These are phyloP conservation scores for Tanypteryx hageni DNA, from an alignment of 2,888 invertebrate genomes.

Conservation along the genomic window DNA sequence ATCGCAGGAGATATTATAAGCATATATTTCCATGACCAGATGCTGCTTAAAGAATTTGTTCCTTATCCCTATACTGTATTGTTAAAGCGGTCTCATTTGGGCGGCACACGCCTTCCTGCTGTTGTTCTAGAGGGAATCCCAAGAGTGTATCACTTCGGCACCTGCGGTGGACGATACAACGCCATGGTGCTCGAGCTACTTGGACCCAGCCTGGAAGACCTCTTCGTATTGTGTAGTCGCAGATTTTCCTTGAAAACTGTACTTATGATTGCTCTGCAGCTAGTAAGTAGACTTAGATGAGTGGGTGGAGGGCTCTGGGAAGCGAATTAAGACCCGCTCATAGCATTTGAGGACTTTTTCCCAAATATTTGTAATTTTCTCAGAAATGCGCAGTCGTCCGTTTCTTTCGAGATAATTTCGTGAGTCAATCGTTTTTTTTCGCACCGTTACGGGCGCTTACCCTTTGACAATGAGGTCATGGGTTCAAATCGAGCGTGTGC, in stretches of 20 bases:
- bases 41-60: too few relatives aligned
- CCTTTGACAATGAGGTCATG: too few relatives aligned
- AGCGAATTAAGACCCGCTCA: not conserved
- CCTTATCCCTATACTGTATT: not conserved
- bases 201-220: constrained; percentile 85
- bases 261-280: constrained; percentile 84
- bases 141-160: constrained; percentile 85
- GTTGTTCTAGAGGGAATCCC: constrained; percentile 80
- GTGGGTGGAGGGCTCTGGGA: not conserved
- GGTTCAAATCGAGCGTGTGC: too few relatives aligned
- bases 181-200: constrained; percentile 85
- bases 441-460: too few relatives aligned
- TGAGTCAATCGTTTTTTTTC: not conserved
- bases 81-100: not conserved
- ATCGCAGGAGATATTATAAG: not conserved
- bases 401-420: not conserved
- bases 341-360: not conserved
- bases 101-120: not conserved
- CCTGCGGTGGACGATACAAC: constrained; percentile 84
- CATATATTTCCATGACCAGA: not conserved
- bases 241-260: constrained; percentile 85
- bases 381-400: not conserved
- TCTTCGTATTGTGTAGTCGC: constrained; percentile 84
- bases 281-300: constrained; percentile 75
- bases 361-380: not conserved